These are phyloP conservation scores for Paguma larvata DNA, from an alignment of 2,797 vertebrate genomes.

Conservation along the genomic window DNA sequence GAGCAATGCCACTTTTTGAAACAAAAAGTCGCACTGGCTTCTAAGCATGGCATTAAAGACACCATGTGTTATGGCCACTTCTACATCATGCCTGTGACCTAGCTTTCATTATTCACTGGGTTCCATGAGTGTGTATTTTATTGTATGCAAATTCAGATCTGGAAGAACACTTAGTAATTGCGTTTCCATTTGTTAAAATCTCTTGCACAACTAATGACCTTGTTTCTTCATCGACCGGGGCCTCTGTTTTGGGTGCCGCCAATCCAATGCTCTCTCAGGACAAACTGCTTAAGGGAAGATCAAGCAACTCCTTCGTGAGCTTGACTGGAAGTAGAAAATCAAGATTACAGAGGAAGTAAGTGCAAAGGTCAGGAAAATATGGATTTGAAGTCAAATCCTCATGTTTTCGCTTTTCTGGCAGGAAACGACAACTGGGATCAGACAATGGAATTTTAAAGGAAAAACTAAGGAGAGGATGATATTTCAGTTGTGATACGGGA, in stretches of 20 bases:
- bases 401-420: background rate
- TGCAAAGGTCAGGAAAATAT: background rate
- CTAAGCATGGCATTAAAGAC: background rate
- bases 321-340: conserved; percentile 29
- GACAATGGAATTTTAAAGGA: background rate
- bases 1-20: conserved; percentile 45
- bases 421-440: conserved; percentile 11
- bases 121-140: background rate
- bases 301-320: background rate
- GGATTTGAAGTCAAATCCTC: conserved; percentile 13
- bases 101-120: conserved; percentile 16
- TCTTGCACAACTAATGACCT: background rate
- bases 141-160: conserved; percentile 11
- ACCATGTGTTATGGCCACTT: conserved; percentile 49
- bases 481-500: background rate
- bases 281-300: background rate
- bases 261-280: background rate
- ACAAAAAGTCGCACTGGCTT: conserved; percentile 43
- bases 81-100: conserved; percentile 34
- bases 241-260: background rate
- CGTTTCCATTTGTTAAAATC: conserved; percentile 36
- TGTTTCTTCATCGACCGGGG: background rate
- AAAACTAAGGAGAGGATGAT: background rate
- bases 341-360: conserved; percentile 19
- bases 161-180: conserved; percentile 15